These are phyloP conservation scores for Corbicula japonica DNA, from an alignment of 2,888 invertebrate genomes.

Conservation along the genomic window DNA sequence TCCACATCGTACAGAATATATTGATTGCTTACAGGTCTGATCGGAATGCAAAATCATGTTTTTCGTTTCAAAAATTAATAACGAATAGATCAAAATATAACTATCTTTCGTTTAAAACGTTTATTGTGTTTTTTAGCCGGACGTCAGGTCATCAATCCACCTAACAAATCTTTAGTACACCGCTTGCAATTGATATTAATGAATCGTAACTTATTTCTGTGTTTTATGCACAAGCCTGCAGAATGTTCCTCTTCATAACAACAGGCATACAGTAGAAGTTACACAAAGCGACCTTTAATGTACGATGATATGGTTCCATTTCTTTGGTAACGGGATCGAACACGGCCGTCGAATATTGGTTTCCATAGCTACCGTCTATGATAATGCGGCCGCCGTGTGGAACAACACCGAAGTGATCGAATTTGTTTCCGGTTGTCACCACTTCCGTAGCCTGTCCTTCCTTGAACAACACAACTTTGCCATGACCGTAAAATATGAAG, in stretches of 20 bases:
- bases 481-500: conserved; percentile 60
- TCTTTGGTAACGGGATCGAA: conserved; percentile 58
- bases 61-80: too few species aligned
- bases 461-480: conserved; percentile 53
- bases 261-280: conserved; percentile 62
- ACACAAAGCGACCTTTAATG: conserved; percentile 66
- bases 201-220: too few species aligned
- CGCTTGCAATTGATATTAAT: too few species aligned
- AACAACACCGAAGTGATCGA: conserved; percentile 67
- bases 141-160: too few species aligned
- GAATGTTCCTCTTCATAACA: conserved; percentile 57
- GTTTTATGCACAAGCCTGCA: conserved; percentile 29
- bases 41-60: too few species aligned
- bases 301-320: conserved; percentile 40
- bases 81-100: too few species aligned
- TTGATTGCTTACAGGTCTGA: too few species aligned
- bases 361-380: conserved; percentile 62
- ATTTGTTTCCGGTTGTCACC: conserved; percentile 47
- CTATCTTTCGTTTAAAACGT: too few species aligned
- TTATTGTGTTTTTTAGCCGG: too few species aligned
- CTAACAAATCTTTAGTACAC: too few species aligned
- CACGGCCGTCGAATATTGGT: conserved; percentile 51
- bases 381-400: conserved; percentile 49
- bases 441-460: conserved; percentile 33
- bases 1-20: too few species aligned